Base-by-base conservation (phyloP, 2,797 vertebrate species). In the Malacoctenus gilli region DNA sequence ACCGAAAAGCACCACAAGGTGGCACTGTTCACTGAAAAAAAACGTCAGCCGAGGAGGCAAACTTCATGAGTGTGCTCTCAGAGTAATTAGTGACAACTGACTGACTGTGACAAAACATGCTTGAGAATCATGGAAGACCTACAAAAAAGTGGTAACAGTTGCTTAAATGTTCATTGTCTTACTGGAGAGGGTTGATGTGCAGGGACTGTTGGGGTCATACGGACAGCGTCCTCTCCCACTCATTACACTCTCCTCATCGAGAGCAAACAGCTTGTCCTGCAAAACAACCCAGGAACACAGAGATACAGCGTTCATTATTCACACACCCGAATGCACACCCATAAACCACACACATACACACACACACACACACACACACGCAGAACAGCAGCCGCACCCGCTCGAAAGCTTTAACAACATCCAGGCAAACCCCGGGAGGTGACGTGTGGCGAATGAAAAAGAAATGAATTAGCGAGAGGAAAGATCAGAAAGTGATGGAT, bases 171-270 rank as follows among this genome's bases (percentile, higher is more conserved):
- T n/a, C n/a, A n/a, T n/a, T n/a, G n/a, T 63, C 82, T 85, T 86
- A 88, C 87, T 62, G 48, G 75, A 79, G 9, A 88, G 59, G 0
- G 66, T 68, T 4, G 87, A 86, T 0, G 84, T 83, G 74, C 81
- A 95, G 62, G 96, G 90, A 76, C 95, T 97, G 76, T 81, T 92
- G 57, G 94, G 92, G 80, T 96, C 94, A 51, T 94, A 98, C 0
- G 97, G 96, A 78, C 94, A 95, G 63, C 94, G 92, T 72, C 96
- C 95, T 87, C 93, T 90, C 78, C 96, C 95, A 62, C 91, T 92
- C 68, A 95, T 93, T 16, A 92, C 52, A 59, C 90, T 92, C 60
- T 94, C 90, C 0, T 79, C 83, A 72, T 96, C 94, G 79, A 98
- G 84, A 44, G 88, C 82, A 88, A 99, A 97, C 46, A 89, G 75